Evolutionary conservation across 2,797 vertebrate genomes (phyloP), one percentile per base, ranked within the genome.

Genomic region (Dendrocincla fuliginosa): DNA sequence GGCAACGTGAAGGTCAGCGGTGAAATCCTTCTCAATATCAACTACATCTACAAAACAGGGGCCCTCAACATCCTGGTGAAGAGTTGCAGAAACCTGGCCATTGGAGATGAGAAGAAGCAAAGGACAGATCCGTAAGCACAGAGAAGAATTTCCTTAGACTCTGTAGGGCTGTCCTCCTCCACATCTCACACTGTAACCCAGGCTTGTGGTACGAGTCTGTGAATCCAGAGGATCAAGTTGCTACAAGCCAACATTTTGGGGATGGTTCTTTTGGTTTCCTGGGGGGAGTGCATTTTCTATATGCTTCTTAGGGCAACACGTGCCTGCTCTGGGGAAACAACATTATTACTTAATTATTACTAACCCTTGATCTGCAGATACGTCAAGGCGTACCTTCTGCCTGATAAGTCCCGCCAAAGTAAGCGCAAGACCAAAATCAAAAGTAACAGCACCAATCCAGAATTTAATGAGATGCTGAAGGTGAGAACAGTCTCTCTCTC

Each of bases 341-440:
- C 11, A 27, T 13, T 3, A 10, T 23, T 46, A 61, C 32, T 81
- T 71, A 44, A 35, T 35, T 35, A 35, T 35, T 35, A 35, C 35
- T 35, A 35, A 35, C 35, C 16, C 83, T 76, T 92, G 53, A 90
- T 44, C 91, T 96, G 49, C 97, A 99, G 99, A 7, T 99, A 99
- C 44, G 99, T 99, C 93, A 99, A 99, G 98, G 98, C 98, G 1
- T 99, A 99, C 97, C 99, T 99, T 57, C 98, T 99, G 91, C 99
- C 99, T 22, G 99, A 99, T 85, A 99, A 97, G 39, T 99, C 99
- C 37, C 98, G 99, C 59, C 99, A 99, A 96, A 99, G 98, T 94
- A 99, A 99, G 95, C 98, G 99, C 94, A 99, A 99, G 98, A 99
- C 99, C 76, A 99, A 99, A 98, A 98, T 99, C 96, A 99, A 99